These are phyloP conservation scores for Acanthis flammea DNA, from an alignment of 2,797 vertebrate species.

Conservation along the genomic window DNA sequence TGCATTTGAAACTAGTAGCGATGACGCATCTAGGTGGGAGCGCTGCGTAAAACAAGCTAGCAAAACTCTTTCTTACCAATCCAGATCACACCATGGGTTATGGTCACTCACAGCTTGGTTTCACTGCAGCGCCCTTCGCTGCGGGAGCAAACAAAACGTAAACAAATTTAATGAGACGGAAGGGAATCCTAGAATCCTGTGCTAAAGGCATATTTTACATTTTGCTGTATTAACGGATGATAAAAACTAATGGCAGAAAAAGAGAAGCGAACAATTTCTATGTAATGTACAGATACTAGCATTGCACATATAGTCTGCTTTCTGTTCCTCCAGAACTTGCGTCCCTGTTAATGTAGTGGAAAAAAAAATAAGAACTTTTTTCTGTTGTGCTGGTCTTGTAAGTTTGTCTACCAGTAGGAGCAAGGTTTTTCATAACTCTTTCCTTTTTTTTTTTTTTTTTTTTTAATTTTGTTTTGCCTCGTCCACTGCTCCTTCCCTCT, in stretches of 20 bases:
- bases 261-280: slow-evolving; percentile 87
- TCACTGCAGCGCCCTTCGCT: slow-evolving; percentile 80
- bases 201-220: slow-evolving; percentile 88
- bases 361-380: slow-evolving; percentile 85
- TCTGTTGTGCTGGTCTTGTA: slow-evolving; percentile 90
- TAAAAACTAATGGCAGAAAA: slow-evolving; percentile 93
- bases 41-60: slow-evolving; percentile 68
- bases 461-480: slow-evolving; percentile 22
- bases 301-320: slow-evolving; percentile 96
- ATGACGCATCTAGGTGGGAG: slow-evolving; percentile 67
- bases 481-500: neutral
- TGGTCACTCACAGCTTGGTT: slow-evolving; percentile 72
- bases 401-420: slow-evolving; percentile 85
- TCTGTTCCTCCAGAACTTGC: slow-evolving; percentile 88
- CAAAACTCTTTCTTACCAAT: slow-evolving; percentile 71
- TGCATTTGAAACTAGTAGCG: slow-evolving; percentile 64
- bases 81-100: slow-evolving; percentile 61
- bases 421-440: slow-evolving; percentile 71
- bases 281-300: slow-evolving; percentile 99
- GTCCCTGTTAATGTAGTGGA: slow-evolving; percentile 95
- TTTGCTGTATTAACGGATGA: slow-evolving; percentile 93
- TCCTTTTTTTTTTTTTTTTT: neutral
- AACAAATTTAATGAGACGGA: slow-evolving; percentile 73
- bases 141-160: slow-evolving; percentile 73
- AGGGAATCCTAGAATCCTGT: slow-evolving; percentile 86